A percentile compares a stretch with the other conserved stretches of the same genome.
These are phyloP conservation scores for Ridgeia piscesae DNA, from an alignment of 1,140 invertebrate species.

Conservation along the genomic window DNA sequence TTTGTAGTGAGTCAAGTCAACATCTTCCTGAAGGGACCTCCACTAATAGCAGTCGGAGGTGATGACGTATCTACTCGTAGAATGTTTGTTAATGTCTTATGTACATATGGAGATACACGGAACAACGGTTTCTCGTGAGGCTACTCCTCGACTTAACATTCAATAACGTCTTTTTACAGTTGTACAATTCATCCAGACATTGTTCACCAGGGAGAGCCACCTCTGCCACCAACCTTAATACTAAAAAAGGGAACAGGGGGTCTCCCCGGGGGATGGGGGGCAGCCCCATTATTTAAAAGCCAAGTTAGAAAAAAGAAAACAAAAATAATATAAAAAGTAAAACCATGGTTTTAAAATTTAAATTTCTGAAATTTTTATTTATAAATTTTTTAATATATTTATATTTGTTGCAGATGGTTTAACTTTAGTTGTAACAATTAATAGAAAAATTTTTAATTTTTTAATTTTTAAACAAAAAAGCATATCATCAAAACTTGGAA, in stretches of 20 bases:
- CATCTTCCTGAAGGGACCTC: neutral
- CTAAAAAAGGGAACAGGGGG: neutral
- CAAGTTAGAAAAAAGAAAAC: too few relatives aligned
- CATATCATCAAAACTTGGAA: too few relatives aligned
- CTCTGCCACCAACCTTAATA: neutral
- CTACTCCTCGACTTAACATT: neutral
- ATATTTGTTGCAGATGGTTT: too few relatives aligned
- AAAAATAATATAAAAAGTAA: too few relatives aligned
- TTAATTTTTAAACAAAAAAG: too few relatives aligned
- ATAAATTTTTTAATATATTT: too few relatives aligned
- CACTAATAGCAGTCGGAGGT: neutral
- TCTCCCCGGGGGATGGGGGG: too few relatives aligned
- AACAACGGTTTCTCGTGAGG: neutral
- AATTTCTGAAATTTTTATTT: too few relatives aligned
- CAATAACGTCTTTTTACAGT: neutral
- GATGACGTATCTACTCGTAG: neutral
- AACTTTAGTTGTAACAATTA: too few relatives aligned
- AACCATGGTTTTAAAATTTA: too few relatives aligned
- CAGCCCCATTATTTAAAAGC: too few relatives aligned
- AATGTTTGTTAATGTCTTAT: neutral
- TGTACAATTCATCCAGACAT: constrained; percentile 1
- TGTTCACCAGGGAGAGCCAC: neutral
- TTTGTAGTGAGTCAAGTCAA: neutral
- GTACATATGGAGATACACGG: neutral
- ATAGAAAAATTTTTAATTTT: too few relatives aligned